These are phyloP conservation scores for Anas acuta DNA, from an alignment of 2,797 vertebrate genomes.

Conservation along the genomic window DNA sequence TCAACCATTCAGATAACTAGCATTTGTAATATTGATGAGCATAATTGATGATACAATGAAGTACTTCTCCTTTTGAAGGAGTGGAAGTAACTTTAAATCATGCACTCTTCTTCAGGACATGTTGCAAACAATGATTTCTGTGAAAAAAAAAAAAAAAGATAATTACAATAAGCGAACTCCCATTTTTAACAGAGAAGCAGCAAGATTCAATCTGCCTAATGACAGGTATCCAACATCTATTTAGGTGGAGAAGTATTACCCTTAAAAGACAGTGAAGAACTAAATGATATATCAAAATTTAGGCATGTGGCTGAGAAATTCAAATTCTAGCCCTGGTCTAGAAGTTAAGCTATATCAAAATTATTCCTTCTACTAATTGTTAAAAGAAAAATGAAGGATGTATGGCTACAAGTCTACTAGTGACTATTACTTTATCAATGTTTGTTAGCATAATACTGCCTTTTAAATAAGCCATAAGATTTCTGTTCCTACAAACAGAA, in stretches of 20 bases:
- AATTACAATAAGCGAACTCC: background rate
- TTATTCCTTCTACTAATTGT: background rate
- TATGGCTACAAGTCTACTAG: background rate
- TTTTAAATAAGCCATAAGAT: background rate
- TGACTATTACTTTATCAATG: background rate
- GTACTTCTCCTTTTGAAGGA: background rate
- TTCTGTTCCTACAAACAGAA: background rate
- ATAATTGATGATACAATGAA: background rate
- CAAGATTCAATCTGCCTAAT: background rate
- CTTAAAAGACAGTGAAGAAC: background rate
- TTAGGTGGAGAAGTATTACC: background rate
- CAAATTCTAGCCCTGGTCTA: background rate
- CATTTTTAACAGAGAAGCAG: background rate
- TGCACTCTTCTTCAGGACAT: background rate
- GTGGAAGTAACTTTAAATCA: conserved; percentile 7
- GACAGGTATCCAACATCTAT: background rate
- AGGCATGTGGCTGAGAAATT: background rate
- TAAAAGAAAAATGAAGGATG: background rate
- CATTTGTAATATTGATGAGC: conserved; percentile 43
- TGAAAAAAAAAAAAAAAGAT: background rate
- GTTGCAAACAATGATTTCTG: background rate
- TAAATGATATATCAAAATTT: background rate
- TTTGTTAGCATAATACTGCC: background rate
- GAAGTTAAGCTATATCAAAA: background rate
- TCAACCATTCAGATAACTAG: conserved; percentile 27